These are phyloP conservation scores for Botia kubotai DNA, from an alignment of 2,797 vertebrate genomes.

Conservation along the genomic window DNA sequence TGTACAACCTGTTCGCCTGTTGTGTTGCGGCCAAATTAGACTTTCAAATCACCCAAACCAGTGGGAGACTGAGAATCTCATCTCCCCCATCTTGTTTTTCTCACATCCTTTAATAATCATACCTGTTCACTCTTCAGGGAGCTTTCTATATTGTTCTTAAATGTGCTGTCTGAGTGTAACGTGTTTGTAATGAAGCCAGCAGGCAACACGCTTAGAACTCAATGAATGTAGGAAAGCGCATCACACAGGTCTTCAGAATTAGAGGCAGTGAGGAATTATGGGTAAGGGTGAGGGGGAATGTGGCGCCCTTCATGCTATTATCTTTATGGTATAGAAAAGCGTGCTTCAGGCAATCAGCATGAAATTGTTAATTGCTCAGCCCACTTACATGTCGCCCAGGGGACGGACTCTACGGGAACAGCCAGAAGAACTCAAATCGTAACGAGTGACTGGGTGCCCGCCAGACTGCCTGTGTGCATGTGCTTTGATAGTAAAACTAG, in stretches of 20 bases:
- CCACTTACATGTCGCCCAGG: constrained; percentile 85
- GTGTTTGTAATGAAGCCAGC: constrained; percentile 80
- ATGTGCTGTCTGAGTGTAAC: constrained; percentile 77
- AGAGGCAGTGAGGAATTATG: constrained; percentile 75
- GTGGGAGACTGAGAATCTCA: constrained; percentile 79
- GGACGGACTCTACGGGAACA: constrained; percentile 79
- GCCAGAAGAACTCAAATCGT: constrained; percentile 79
- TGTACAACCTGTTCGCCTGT: constrained; percentile 78
- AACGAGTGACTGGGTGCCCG: constrained; percentile 67
- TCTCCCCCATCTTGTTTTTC: constrained; percentile 66
- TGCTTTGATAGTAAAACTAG: constrained; percentile 54
- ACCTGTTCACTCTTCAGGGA: constrained; percentile 85
- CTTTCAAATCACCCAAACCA: constrained; percentile 83
- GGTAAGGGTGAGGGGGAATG: constrained; percentile 66
- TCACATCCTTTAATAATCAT: constrained; percentile 79
- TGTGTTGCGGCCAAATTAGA: constrained; percentile 83
- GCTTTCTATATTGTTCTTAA: constrained; percentile 81
- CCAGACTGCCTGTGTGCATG: constrained; percentile 71
- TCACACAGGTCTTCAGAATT: constrained; percentile 77
- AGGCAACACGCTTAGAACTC: constrained; percentile 72
- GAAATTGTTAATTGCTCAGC: constrained; percentile 93
- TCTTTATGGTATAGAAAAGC: constrained; percentile 88
- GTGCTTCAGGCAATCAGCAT: constrained; percentile 91
- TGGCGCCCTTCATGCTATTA: constrained; percentile 82
- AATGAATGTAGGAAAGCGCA: constrained; percentile 67